These are phyloP conservation scores for Danionella cerebrum DNA, from an alignment of 2,113 vertebrate species.

Conservation along the genomic window DNA sequence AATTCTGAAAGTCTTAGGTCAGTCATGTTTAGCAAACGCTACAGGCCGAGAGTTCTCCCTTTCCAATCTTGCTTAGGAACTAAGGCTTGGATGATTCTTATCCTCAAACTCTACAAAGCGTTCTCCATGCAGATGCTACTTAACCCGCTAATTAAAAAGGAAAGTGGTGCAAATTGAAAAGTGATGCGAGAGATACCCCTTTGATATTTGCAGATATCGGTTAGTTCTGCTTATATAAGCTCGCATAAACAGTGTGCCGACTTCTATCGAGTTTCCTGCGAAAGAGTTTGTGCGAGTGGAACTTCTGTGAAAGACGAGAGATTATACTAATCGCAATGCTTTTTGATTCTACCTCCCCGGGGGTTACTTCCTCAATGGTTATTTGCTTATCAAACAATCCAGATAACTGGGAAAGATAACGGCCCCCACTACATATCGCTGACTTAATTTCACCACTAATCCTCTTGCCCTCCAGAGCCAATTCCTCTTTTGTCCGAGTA, in stretches of 20 bases:
- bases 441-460: slow-evolving; percentile 41
- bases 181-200: not conserved
- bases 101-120: too few relatives aligned
- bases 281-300: not conserved
- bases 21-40: not conserved
- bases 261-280: slow-evolving; percentile 2
- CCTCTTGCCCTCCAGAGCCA: slow-evolving; percentile 38
- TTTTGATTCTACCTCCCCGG: slow-evolving; percentile 37
- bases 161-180: slow-evolving; percentile 18
- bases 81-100: not conserved
- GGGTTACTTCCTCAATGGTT: slow-evolving; percentile 36
- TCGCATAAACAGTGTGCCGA: not conserved
- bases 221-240: slow-evolving; percentile 18
- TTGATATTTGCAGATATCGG: slow-evolving; percentile 16
- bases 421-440: slow-evolving; percentile 40
- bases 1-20: not conserved
- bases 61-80: not conserved
- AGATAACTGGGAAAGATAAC: slow-evolving; percentile 44
- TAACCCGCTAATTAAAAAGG: slow-evolving; percentile 6
- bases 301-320: slow-evolving; percentile 25
- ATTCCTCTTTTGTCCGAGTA: slow-evolving; percentile 44
- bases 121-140: not conserved
- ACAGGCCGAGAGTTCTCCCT: too few relatives aligned
- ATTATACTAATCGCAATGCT: slow-evolving; percentile 39
- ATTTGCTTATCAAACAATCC: slow-evolving; percentile 48